Conservation (phyloP, 2,797 vertebrate species). For the Rhynchonycteris naso region DNA sequence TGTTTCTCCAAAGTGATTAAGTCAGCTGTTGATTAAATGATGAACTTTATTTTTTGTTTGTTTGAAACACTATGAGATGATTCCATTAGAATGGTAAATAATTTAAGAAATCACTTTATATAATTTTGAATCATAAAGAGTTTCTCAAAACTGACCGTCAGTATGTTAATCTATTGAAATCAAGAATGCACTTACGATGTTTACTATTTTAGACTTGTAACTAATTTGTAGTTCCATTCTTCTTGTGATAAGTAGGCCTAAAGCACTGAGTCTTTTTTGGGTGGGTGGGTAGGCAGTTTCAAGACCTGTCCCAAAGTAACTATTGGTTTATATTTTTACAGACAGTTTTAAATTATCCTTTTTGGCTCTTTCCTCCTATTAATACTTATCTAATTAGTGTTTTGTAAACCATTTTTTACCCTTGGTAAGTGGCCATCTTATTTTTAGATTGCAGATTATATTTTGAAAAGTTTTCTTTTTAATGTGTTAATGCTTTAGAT, state of each 20-base stretch:
- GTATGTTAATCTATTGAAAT: conserved; percentile 5
- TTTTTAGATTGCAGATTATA: conserved; percentile 26
- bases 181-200: background rate
- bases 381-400: background rate
- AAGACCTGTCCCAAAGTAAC: background rate
- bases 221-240: background rate
- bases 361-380: background rate
- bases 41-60: background rate
- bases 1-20: conserved; percentile 17
- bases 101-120: background rate
- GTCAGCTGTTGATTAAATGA: background rate
- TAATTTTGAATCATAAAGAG: conserved; percentile 3
- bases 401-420: background rate
- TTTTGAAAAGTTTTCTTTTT: conserved; percentile 15
- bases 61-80: conserved; percentile 4
- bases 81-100: background rate
- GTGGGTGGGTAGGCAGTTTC: background rate
- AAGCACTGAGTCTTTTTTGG: background rate
- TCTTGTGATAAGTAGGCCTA: background rate
- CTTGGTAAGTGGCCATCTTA: background rate
- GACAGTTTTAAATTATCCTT: background rate
- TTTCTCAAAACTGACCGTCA: background rate
- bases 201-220: background rate
- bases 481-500: background rate
- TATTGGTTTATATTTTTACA: background rate